Evolutionary conservation across 2,113 vertebrate genomes (phyloP), one percentile per base, ranked within the genome.

Genomic region (Myrmophylax atrothorax): DNA sequence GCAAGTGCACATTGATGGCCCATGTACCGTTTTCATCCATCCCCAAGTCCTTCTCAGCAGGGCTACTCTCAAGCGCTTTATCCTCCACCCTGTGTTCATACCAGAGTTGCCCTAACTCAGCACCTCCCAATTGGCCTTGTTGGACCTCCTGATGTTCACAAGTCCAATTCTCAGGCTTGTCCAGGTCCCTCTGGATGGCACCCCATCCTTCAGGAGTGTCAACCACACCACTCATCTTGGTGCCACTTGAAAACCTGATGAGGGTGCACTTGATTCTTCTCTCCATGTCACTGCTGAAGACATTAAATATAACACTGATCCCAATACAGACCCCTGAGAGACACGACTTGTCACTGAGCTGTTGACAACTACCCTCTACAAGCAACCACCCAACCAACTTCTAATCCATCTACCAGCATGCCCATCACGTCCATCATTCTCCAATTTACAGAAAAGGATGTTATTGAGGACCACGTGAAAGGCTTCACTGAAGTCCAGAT

Each of bases 211-310:
- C 69, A 74, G 33, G 12, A 28, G 26, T 44, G 37, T 44, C 50
- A 58, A 16, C 37, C 2, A 6, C 42, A 88, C 22, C 50, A 42
- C 20, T 58, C 35, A 73, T 25, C 18, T 37, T 42, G 22, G 18
- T 13, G 22, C 59, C 37, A 29, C 6, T 40, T 67, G 23, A 44
- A 74, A 52, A 46, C 13, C 7, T 67, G 69, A 28, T 44, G 28
- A 52, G 33, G 5, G 4, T 29, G 18, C 7, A 29, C 3, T 67
- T 0, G 0, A 52, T 52, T 37, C 2, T 42, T 42, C 40, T 42
- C 31, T 66, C 24, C 40, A 8, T 28, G n/a, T 25, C 59, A 50
- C 4, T 33, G 12, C 0, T 37, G 18, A 89, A 67, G 50, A 74
- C 15, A 37, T 28, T 58, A 52, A 59, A 6, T 24, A 7, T 19